These are phyloP conservation scores for Morone chrysops DNA, from an alignment of 2,113 vertebrate species.

Conservation along the genomic window DNA sequence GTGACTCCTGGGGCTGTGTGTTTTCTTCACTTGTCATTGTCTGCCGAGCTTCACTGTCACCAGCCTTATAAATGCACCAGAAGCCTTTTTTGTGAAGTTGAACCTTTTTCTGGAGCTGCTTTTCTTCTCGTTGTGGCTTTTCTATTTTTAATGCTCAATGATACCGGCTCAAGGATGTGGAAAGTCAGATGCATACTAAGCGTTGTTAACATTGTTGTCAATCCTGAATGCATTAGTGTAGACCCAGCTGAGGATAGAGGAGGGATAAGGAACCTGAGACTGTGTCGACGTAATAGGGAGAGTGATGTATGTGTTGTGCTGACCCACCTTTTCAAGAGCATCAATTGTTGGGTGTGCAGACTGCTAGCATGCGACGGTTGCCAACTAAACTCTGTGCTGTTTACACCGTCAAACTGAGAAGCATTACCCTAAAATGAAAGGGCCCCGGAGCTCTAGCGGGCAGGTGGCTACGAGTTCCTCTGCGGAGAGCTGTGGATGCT, in stretches of 20 bases:
- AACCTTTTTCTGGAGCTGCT: neutral
- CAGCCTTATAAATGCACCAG: neutral
- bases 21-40: neutral
- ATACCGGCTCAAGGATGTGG: constrained; percentile 1
- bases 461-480: constrained; percentile 34
- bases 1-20: neutral
- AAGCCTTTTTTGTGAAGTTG: neutral
- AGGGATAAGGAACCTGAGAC: constrained; percentile 10
- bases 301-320: constrained; percentile 27
- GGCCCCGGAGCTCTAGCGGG: neutral
- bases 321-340: constrained; percentile 17
- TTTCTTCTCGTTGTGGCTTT: neutral
- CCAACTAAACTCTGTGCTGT: constrained; percentile 26
- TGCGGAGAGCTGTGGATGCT: constrained; percentile 37
- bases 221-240: constrained; percentile 30
- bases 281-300: neutral
- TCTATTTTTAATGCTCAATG: neutral
- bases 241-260: constrained; percentile 19
- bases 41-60: neutral
- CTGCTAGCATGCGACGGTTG: constrained; percentile 15
- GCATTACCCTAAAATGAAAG: constrained; percentile 8
- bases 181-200: constrained; percentile 1
- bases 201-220: constrained; percentile 24
- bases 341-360: constrained; percentile 1
- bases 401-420: constrained; percentile 20